These are phyloP conservation scores for Phylloscopus whistleri DNA, from an alignment of 2,113 vertebrate species.

Conservation along the genomic window DNA sequence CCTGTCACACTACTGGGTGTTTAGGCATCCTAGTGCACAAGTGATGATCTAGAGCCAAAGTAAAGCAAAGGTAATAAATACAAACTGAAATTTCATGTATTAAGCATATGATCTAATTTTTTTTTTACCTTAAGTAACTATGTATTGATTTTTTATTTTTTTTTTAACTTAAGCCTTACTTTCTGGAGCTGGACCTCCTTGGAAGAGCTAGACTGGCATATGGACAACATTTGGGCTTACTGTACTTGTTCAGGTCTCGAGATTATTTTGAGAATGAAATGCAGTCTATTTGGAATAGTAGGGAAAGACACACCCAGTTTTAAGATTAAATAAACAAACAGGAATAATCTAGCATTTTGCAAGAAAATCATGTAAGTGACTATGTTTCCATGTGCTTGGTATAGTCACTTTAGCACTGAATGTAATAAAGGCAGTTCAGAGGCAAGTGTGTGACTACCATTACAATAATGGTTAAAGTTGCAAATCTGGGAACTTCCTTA, in stretches of 20 bases:
- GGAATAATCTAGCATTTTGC: background rate
- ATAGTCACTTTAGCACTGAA: background rate
- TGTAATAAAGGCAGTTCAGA: background rate
- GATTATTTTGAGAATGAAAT: background rate
- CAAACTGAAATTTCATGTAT: background rate
- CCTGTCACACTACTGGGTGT: background rate
- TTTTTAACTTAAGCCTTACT: background rate
- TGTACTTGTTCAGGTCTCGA: background rate
- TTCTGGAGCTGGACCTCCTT: background rate
- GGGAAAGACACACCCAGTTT: background rate
- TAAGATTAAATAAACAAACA: background rate
- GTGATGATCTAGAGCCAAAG: background rate
- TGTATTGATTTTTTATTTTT: background rate
- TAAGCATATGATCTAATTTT: background rate
- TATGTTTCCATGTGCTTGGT: background rate
- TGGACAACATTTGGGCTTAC: background rate
- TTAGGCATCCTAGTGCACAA: background rate
- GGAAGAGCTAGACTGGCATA: background rate
- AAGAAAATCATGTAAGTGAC: background rate
- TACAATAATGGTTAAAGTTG: background rate
- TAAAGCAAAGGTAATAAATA: background rate
- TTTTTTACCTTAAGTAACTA: background rate
- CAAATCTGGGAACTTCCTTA: background rate
- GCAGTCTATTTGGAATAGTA: background rate
- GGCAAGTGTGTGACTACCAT: background rate